Base-by-base conservation (phyloP, 2,113 vertebrate genomes). In the Psittacus erithacus region DNA sequence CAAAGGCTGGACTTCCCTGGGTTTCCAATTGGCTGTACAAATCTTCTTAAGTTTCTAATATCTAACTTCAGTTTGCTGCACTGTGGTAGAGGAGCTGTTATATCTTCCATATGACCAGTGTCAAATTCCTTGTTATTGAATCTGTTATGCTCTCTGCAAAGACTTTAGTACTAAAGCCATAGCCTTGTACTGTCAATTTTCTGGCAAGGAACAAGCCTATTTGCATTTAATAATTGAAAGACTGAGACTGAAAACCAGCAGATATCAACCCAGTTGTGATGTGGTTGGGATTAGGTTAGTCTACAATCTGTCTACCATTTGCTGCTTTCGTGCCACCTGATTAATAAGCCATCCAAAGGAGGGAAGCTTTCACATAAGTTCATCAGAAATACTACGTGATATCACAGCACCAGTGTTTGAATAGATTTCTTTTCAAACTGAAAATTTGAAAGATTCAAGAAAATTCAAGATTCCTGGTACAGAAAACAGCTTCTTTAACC, bases 401-500 rank as follows among this genome's bases (percentile, higher is more conserved):
- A 63, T 25, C 35, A 63, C 22, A 63, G 13, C 35, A 62, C 6
- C 2, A 19, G 6, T 50, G 16, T 75, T 62, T 73, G 20, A 86
- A 23, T 67, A 63, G 53, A 59, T 94, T 80, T 84, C 69, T 86
- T 82, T 96, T 59, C 43, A 91, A 85, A 87, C 57, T 82, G 53
- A 55, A 74, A 24, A 59, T 35, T 35, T 35, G 57, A 59, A 59
- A 59, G 33, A 35, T 35, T 59, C 22, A 35, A n/a, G 59, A 74
- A 91, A 94, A 93, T 17, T 94, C 74, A 86, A 49, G 46, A 73
- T 82, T 87, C 4, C 57, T 77, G 27, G 31, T 82, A 33, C 7
- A 85, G 80, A 94, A 95, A 91, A 69, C 38, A 84, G 49, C 63
- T 94, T 67, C 49, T 57, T 73, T 84, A 89, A 44, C 65, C 55